Base-by-base conservation (phyloP, 2,888 invertebrate genomes). In the Nomada ruficornis region DNA sequence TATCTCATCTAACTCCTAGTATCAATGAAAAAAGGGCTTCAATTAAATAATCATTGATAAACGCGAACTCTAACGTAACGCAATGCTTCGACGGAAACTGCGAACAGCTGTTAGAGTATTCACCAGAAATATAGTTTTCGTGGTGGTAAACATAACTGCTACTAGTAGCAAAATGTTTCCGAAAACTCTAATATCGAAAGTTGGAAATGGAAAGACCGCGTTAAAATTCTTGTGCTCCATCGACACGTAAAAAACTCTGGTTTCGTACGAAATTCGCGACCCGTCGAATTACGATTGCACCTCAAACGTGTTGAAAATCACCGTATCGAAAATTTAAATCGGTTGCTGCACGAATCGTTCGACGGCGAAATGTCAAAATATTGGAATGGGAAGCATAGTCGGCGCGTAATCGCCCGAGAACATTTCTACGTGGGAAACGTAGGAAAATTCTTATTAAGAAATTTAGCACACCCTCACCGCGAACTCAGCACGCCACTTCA, bases 291-390 rank as follows among this genome's bases (percentile, higher is more conserved):
- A 36, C 59, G 29, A 52, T 65, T 4, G 13, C 10, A 44, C 50
- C 20, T 50, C n/a, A 52, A 65, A 2, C 50, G 10, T 10, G 13
- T 59, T 29, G 59, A 2, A 52, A 42, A 23, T 50, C 50, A 42
- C 13, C 11, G 42, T 52, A 57, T 57, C 73, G 50, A 52, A 57
- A 59, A 77, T 71, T 64, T 42, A 72, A 72, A 77, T 77, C 50
- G 64, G 55, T n/a, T 72, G 26, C 23, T 2, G n/a, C 11, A 13
- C 42, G 50, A 52, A 74, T 52, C 59, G 60, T 10, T 60, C 47
- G 15, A 13, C 13, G 10, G n/a, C 20, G 44, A 59, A 44, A 23
- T 5, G 26, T 54, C 29, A 62, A 68, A 74, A 78, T 60, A 67
- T 62, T 68, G 55, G 15, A 75, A 50, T 18, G 52, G 47, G 20